Conservation (phyloP, 2,888 invertebrate genomes). For the Spilosoma lubricipeda region DNA sequence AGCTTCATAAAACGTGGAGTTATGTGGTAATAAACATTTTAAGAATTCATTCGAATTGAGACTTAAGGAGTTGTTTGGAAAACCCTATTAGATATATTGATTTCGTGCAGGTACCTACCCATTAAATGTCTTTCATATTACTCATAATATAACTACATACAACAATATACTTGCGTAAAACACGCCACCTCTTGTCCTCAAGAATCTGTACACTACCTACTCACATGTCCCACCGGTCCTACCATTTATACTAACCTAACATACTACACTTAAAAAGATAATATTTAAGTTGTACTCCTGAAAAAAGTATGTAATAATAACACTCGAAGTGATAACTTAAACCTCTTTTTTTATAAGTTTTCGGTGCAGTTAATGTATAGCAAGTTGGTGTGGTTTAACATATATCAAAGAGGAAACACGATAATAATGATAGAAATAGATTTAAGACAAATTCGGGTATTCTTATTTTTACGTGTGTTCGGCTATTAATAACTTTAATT, state of each 20-base stretch:
- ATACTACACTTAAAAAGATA: background rate
- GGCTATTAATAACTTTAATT: slow-evolving; percentile 18
- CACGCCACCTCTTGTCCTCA: background rate
- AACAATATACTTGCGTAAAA: background rate
- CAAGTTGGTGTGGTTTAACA: background rate
- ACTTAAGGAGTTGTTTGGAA: background rate
- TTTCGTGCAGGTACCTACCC: background rate
- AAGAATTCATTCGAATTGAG: too few relatives aligned
- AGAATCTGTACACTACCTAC: background rate
- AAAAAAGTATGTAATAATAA: background rate
- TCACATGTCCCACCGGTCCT: background rate
- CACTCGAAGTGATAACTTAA: too few relatives aligned
- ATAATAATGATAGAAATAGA: background rate
- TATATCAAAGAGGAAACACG: background rate
- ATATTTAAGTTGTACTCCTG: background rate
- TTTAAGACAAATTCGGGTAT: background rate
- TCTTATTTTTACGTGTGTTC: slow-evolving; percentile 2
- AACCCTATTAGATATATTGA: background rate
- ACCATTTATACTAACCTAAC: background rate
- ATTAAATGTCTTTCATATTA: background rate
- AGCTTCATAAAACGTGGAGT: too few relatives aligned
- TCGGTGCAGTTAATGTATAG: background rate
- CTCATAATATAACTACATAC: background rate
- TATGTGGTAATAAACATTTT: too few relatives aligned
- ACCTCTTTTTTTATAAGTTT: background rate